Evolutionary conservation across 2,113 vertebrate species (phyloP).

Genomic region (Cheilinus undulatus): DNA sequence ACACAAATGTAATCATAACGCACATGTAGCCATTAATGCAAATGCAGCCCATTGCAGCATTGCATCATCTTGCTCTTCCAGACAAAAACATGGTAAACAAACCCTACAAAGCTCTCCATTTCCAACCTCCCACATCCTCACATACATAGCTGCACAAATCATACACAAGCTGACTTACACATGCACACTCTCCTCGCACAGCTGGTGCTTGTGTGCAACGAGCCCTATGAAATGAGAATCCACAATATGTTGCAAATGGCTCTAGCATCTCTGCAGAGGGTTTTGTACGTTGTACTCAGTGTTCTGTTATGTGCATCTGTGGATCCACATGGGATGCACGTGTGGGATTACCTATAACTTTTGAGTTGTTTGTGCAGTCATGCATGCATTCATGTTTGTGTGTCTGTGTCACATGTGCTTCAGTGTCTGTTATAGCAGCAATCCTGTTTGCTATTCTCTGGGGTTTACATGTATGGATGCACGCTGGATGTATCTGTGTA

Average conservation of each 20-base stretch:
- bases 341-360: not conserved
- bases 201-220: conserved; percentile 62
- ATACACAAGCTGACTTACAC: conserved; percentile 3
- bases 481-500: not conserved
- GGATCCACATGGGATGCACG: conserved; percentile 22
- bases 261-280: conserved; percentile 38
- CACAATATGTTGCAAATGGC: conserved; percentile 50
- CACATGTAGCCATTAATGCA: conserved; percentile 7
- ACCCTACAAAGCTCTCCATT: conserved; percentile 29
- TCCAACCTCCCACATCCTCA: conserved; percentile 36
- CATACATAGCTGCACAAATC: conserved; percentile 11
- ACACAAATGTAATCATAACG: no score
- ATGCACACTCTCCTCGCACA: conserved; percentile 35
- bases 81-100: conserved; percentile 23
- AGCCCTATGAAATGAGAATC: conserved; percentile 55
- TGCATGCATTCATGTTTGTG: not conserved
- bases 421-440: not conserved
- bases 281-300: conserved; percentile 31
- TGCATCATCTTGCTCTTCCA: conserved; percentile 38
- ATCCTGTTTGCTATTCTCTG: conserved; percentile 4
- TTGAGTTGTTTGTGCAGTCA: conserved; percentile 16
- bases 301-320: conserved; percentile 23
- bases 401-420: not conserved
- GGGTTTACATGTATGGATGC: conserved; percentile 7
- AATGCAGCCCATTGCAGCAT: conserved; percentile 18